Percentiles rank a stretch among this genome's conserved stretches.
phyloP scores from a whole-genome alignment of 2,113 vertebrate species.

The Struthidea cinerea region DNA sequence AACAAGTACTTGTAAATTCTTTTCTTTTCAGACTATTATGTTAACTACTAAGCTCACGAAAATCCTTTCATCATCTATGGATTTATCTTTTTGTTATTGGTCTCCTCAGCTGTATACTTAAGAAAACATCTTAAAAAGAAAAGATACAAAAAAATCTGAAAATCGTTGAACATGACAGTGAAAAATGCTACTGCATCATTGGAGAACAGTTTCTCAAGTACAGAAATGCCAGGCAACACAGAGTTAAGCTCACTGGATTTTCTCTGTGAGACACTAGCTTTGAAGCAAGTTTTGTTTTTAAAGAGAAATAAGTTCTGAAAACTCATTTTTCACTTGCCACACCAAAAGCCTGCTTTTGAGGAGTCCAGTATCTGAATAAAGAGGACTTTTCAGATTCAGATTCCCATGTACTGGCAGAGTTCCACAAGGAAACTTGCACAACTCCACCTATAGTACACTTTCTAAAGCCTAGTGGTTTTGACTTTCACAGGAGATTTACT shows the following conservation, averaged over 20 bases:
- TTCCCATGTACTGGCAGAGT: neutral
- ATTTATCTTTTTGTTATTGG: conserved; percentile 54
- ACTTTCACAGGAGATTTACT: conserved; percentile 28
- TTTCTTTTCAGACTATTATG: conserved; percentile 64
- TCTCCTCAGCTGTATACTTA: conserved; percentile 35
- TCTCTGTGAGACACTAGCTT: conserved; percentile 7
- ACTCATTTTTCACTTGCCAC: neutral
- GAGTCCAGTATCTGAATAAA: neutral
- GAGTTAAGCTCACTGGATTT: conserved; percentile 42
- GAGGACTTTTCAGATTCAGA: neutral
- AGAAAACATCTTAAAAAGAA: conserved; percentile 55
- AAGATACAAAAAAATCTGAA: conserved; percentile 25
- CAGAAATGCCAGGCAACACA: neutral
- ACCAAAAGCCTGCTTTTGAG: neutral
- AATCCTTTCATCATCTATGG: conserved; percentile 55
- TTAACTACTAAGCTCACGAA: conserved; percentile 51
- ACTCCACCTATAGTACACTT: neutral
- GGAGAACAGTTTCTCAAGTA: neutral
- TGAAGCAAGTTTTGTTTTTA: conserved; percentile 24
- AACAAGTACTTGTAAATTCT: conserved; percentile 59
- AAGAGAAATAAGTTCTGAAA: conserved; percentile 1
- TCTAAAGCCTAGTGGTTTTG: conserved; percentile 21
- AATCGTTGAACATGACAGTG: neutral
- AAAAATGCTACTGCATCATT: neutral
- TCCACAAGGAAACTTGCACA: conserved; percentile 17